Conservation (phyloP, 2,113 vertebrate species). For the Triplophysa rosa region DNA sequence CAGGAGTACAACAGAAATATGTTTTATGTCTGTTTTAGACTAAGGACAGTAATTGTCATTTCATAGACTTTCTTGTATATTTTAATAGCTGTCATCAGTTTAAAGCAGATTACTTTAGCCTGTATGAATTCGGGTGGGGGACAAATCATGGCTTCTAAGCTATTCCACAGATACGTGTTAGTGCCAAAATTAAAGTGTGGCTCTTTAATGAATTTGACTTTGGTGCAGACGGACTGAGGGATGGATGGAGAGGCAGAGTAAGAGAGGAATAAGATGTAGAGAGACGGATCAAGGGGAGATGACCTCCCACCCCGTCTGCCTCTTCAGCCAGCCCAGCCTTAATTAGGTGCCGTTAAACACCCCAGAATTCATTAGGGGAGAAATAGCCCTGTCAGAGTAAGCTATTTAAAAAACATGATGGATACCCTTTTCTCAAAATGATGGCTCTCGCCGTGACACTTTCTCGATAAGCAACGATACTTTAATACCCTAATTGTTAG, state of each 20-base stretch:
- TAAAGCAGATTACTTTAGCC: conserved; percentile 48
- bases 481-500: conserved; percentile 89
- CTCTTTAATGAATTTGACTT: conserved; percentile 77
- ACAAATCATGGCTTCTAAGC: conserved; percentile 11
- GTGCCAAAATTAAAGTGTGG: conserved; percentile 41
- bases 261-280: conserved; percentile 30
- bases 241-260: conserved; percentile 29
- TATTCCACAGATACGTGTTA: conserved; percentile 40
- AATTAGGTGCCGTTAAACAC: conserved; percentile 79
- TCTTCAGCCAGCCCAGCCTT: conserved; percentile 75
- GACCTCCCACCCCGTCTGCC: conserved; percentile 71
- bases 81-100: conserved; percentile 63
- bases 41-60: conserved; percentile 66
- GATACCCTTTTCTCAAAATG: conserved; percentile 69
- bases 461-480: conserved; percentile 88
- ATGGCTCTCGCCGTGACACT: conserved; percentile 73
- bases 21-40: conserved; percentile 35
- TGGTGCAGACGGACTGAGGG: conserved; percentile 52
- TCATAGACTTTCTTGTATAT: conserved; percentile 67
- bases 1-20: not conserved
- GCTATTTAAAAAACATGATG: conserved; percentile 77
- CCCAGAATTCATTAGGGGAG: conserved; percentile 74
- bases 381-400: conserved; percentile 72
- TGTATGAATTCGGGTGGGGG: conserved; percentile 7
- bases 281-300: conserved; percentile 60